Evolutionary conservation across 2,888 invertebrate genomes (phyloP), one percentile per base, ranked within the genome.

Genomic region (Dryadula phaetusa): DNA sequence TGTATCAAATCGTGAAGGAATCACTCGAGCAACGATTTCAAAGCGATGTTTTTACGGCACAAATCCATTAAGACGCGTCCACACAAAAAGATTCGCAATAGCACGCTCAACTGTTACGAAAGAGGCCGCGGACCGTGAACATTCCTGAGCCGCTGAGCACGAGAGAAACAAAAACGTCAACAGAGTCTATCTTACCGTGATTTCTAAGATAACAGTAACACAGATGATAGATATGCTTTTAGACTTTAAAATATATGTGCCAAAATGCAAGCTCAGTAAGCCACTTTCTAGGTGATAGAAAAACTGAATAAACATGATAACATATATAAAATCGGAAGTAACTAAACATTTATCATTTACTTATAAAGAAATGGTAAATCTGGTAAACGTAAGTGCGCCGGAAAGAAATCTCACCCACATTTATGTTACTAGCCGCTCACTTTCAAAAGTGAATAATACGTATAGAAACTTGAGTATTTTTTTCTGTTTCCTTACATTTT

Each of bases 61-160:
- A 56, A 64, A 62, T 64, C 66, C 61, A 67, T 67, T 54, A 67
- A 65, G 54, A 32, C 62, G 20, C 34, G 61, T 56, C 54, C 32
- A 71, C 64, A 72, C 68, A 90, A 88, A 90, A 91, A 91, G 90
- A 90, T 92, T 92, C 83, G 92, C 92, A 91, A 88, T 86, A 85
- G 86, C 84, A 84, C 85, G 84, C 79, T 82, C 82, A 83, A 86
- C 85, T 90, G 90, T 92, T 92, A 90, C 92, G 90, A 92, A 92
- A 90, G 88, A 85, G 72, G 83, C 90, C 76, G 77, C 83, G 83
- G 86, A 91, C 83, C 92, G 90, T 92, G 83, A 92, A 92, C 90
- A 92, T 92, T 92, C 92, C 90, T 83, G 81, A 80, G 79, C 82
- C 81, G 82, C 80, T 79, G 84, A 84, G 84, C 88, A 86, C 85